A percentile compares a stretch with the other conserved stretches of the same genome.
Evolutionary conservation across 2,797 vertebrate species (phyloP).

Genomic region (Micromesistius poutassou): DNA sequence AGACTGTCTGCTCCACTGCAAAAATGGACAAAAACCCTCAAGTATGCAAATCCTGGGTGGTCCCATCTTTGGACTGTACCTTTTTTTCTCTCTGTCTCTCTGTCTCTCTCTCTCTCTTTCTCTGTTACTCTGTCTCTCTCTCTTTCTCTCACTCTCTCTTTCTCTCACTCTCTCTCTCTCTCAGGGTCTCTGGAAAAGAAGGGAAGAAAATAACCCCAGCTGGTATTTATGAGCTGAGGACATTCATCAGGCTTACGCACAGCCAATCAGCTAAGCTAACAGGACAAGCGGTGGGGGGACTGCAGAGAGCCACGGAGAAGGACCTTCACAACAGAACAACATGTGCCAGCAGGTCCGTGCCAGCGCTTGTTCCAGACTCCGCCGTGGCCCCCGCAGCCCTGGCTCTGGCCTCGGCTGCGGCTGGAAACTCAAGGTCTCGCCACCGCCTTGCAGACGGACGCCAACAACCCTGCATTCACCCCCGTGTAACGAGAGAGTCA

Average conservation of each 20-base stretch:
- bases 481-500: conserved; percentile 44
- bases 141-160: background rate
- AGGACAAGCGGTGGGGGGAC: conserved; percentile 48
- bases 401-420: conserved; percentile 54
- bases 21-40: conserved; percentile 62
- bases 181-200: conserved; percentile 51
- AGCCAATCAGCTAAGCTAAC: conserved; percentile 63
- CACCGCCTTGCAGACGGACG: conserved; percentile 37
- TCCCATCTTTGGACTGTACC: conserved; percentile 53
- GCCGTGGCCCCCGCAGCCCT: conserved; percentile 61
- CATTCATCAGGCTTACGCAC: conserved; percentile 72
- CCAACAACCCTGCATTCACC: conserved; percentile 54
- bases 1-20: conserved; percentile 57
- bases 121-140: no score
- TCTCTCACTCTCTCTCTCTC: conserved; percentile 54
- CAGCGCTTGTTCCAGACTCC: conserved; percentile 26
- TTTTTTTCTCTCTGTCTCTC: conserved; percentile 53
- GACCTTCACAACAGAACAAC: background rate
- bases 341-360: no score
- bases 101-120: conserved; percentile 36
- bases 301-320: conserved; percentile 28
- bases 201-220: conserved; percentile 39
- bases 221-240: conserved; percentile 64
- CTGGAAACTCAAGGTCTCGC: conserved; percentile 68
- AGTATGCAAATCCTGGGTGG: conserved; percentile 70